Conservation (phyloP, 2,113 vertebrate species). For the Fukomys damarensis region DNA sequence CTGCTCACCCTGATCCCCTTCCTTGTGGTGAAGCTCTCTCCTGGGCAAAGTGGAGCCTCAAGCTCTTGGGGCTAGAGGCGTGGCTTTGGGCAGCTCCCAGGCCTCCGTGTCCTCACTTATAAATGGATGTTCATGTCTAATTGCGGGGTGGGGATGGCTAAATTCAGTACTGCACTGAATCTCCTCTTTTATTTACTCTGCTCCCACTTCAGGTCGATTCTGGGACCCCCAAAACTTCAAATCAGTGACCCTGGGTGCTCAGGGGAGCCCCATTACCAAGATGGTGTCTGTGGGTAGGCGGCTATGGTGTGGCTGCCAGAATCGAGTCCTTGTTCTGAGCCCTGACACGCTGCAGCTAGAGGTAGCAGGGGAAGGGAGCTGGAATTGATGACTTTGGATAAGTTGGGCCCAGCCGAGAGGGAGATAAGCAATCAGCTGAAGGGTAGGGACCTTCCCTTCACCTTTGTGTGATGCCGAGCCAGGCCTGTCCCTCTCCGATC, state of each 20-base stretch:
- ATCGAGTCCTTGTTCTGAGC: conserved; percentile 94
- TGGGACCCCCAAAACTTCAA: conserved; percentile 98
- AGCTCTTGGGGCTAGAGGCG: not conserved
- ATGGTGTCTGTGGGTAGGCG: conserved; percentile 96
- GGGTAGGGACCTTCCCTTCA: not conserved
- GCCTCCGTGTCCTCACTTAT: not conserved
- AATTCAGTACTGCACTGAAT: not conserved
- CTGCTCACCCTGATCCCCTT: too few relatives aligned
- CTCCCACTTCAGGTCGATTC: conserved; percentile 91
- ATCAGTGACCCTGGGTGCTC: conserved; percentile 91
- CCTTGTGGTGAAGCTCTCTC: not conserved
- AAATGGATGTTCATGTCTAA: not conserved
- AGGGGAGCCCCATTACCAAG: conserved; percentile 94
- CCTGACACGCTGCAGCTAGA: conserved; percentile 92
- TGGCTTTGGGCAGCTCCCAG: not conserved
- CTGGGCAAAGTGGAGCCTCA: not conserved
- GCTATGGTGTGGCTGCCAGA: conserved; percentile 98
- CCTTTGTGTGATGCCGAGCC: not conserved
- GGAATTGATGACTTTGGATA: fast-evolving
- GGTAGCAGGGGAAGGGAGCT: conserved; percentile 83
- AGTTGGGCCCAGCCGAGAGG: not conserved
- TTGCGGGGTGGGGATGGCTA: not conserved
- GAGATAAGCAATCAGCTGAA: not conserved
- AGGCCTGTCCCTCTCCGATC: not conserved
- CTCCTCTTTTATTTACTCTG: conserved; percentile 31